A percentile compares a stretch with the other conserved stretches of the same genome.
These are phyloP conservation scores for Rhyacophila brunnea DNA, from an alignment of 1,140 invertebrate species.

Conservation along the genomic window DNA sequence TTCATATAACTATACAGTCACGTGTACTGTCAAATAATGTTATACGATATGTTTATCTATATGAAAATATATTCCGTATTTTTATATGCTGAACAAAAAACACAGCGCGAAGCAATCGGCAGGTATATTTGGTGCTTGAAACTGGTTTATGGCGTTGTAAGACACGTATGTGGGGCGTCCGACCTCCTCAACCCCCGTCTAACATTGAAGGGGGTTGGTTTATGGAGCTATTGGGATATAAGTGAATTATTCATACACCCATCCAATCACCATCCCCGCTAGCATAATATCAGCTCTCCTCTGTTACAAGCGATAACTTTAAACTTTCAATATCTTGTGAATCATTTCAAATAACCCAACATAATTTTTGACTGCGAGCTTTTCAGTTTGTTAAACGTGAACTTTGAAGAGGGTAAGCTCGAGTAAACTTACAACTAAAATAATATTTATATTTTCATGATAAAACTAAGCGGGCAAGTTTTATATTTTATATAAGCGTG, in stretches of 20 bases:
- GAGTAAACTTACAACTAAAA: no score
- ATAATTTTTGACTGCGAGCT: neutral
- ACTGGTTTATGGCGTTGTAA: constrained; percentile 32
- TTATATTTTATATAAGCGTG: no score
- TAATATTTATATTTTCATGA: no score
- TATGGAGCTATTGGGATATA: constrained; percentile 32
- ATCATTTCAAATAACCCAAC: neutral
- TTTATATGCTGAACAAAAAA: no score
- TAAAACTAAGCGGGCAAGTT: no score
- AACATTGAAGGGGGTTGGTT: constrained; percentile 21
- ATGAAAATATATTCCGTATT: no score
- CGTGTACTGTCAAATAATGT: no score
- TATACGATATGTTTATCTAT: no score
- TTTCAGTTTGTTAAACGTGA: no score
- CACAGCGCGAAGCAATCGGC: constrained; percentile 14
- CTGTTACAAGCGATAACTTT: constrained; percentile 19
- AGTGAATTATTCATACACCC: constrained; percentile 37
- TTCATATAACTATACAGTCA: no score
- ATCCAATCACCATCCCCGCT: constrained; percentile 30
- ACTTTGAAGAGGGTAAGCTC: no score
- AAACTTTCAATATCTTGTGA: constrained; percentile 31
- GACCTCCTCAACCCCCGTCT: neutral
- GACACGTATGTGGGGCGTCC: constrained; percentile 25
- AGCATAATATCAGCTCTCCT: neutral
- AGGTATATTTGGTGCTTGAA: constrained; percentile 20